Evolutionary conservation across 2,113 vertebrate species (phyloP), one percentile per base, ranked within the genome.

Genomic region (Poecilia latipinna): DNA sequence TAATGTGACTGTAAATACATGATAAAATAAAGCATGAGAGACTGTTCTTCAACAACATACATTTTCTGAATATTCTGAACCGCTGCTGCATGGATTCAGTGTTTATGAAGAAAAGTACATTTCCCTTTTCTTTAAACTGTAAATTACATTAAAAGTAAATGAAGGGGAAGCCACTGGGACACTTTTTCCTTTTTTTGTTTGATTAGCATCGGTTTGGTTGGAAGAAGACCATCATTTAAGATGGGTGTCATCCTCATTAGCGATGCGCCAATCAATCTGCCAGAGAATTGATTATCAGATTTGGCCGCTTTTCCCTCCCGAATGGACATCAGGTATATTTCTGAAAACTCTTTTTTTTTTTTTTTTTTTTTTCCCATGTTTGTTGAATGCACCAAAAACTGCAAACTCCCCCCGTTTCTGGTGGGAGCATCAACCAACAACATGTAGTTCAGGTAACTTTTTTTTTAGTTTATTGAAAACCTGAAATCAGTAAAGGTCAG

Each of bases 1-100:
- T 65, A 80, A 60, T 74, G 82, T 86, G 85, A 88, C 85, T 87
- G 61, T 82, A 86, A 78, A 77, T 44, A 77, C 68, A 68, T 35
- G 37, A 42, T 69, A 11, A 24, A 0, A 28, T 35, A 35, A 35
- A 24, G 2, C 7, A 24, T 54, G 17, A 54, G 1, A 3, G 17
- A 10, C 51, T 57, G 51, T 57, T 57, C 22, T 57, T 57, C 19
- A 65, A 15, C 24, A 39, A 39, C 29, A 42, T n/a, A n/a, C 11
- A 57, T 57, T 57, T n/a, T 10, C 51, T n/a, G 22, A n/a, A 10
- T 57, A n/a, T 57, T 8, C 8, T 57, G 8, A 54, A 19, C 22
- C 51, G 8, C 15, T n/a, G 51, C 51, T n/a, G 51, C 24, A n/a
- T n/a, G 24, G 24, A n/a, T n/a, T 22, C 17, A 54, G 7, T 19